Conservation (phyloP, 2,113 vertebrate species). For the Suricata suricatta region DNA sequence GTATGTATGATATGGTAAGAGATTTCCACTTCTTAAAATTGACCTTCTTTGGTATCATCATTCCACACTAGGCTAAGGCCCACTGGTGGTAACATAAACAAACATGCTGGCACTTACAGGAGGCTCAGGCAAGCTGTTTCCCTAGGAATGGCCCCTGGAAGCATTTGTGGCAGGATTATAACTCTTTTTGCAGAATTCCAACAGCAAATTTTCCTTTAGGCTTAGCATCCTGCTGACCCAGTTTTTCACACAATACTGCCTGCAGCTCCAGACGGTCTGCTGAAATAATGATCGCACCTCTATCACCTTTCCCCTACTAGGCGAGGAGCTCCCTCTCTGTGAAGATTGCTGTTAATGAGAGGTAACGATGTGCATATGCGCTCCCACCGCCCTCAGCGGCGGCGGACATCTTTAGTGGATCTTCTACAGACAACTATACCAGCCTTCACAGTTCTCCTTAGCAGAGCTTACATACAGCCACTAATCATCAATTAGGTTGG, state of each 20-base stretch:
- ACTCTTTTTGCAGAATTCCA: constrained; percentile 8
- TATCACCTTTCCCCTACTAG: constrained; percentile 7
- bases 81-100: neutral
- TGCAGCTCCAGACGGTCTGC: neutral
- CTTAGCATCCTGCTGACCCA: neutral
- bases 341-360: constrained; percentile 28
- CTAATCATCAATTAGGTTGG: constrained; percentile 57
- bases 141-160: neutral
- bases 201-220: neutral
- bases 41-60: neutral
- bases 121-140: neutral
- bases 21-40: neutral
- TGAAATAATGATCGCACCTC: constrained; percentile 29
- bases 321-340: neutral
- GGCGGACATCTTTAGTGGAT: neutral
- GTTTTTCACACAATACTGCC: neutral
- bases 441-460: neutral
- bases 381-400: neutral
- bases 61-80: neutral
- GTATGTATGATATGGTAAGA: neutral
- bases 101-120: neutral
- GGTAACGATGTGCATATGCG: neutral
- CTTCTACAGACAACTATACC: neutral
- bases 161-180: neutral
- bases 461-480: neutral